Percentiles rank a stretch among this genome's conserved stretches.
phyloP scores from a whole-genome alignment of 2,797 vertebrate genomes.

The Sebastiscus tertius region DNA sequence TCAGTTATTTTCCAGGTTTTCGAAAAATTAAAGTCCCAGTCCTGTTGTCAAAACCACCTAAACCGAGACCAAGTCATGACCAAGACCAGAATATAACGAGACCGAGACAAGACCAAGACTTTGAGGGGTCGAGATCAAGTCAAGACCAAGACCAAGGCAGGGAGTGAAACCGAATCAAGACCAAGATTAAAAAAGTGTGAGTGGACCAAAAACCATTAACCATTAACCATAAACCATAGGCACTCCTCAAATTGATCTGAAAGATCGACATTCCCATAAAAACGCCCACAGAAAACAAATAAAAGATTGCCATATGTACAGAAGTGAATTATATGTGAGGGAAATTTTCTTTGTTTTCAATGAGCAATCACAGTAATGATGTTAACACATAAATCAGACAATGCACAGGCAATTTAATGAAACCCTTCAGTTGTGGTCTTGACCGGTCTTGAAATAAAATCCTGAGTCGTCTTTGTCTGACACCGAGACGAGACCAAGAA shows the following conservation, averaged over 20 bases:
- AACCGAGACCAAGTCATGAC: no score
- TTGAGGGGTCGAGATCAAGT: no score
- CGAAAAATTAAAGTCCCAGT: background rate
- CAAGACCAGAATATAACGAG: background rate
- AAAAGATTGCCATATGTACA: background rate
- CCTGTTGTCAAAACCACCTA: no score
- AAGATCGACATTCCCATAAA: no score
- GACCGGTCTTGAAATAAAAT: background rate
- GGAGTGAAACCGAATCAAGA: no score
- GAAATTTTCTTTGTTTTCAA: background rate
- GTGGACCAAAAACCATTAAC: no score
- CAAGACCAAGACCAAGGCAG: no score
- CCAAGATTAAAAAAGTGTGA: no score
- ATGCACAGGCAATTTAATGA: background rate
- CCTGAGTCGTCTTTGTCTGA: no score
- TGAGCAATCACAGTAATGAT: background rate
- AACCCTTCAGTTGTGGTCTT: background rate
- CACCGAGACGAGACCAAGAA: rapidly evolving
- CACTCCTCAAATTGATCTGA: background rate
- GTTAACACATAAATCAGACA: background rate
- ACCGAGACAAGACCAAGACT: background rate
- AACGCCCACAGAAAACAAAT: no score
- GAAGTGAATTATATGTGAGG: background rate
- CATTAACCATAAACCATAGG: background rate
- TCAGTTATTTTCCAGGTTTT: background rate